Percentiles rank a stretch among this genome's conserved stretches.
These are phyloP conservation scores for Melanchra persicariae DNA, from an alignment of 2,888 invertebrate species.

Conservation along the genomic window DNA sequence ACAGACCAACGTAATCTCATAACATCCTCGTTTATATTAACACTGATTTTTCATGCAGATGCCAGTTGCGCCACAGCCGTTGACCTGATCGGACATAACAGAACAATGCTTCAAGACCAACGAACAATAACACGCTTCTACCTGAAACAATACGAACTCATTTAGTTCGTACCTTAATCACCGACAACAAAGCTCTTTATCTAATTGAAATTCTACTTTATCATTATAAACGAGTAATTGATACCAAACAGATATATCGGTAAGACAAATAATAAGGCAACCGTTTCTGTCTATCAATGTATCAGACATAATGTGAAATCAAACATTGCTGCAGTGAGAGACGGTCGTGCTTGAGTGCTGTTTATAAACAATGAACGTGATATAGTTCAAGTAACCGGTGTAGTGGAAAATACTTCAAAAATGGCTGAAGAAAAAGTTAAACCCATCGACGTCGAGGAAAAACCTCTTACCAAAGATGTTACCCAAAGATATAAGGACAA, in stretches of 20 bases:
- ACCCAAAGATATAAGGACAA: conserved; percentile 76
- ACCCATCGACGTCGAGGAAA: conserved; percentile 79
- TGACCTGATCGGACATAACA: conserved; percentile 43
- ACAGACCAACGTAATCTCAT: conserved; percentile 34
- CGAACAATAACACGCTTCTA: conserved; percentile 14
- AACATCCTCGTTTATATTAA: conserved; percentile 63
- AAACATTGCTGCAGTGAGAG: conserved; percentile 75
- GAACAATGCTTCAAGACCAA: conserved; percentile 29
- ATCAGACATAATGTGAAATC: conserved; percentile 78
- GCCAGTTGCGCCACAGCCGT: conserved; percentile 57
- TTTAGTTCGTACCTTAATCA: conserved; percentile 41
- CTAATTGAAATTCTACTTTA: conserved; percentile 74
- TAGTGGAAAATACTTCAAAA: conserved; percentile 58
- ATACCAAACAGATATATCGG: conserved; percentile 87
- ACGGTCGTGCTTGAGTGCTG: conserved; percentile 70
- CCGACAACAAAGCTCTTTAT: conserved; percentile 69
- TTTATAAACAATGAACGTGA: conserved; percentile 77
- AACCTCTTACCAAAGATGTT: conserved; percentile 79
- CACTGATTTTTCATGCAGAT: conserved; percentile 61
- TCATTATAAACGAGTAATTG: conserved; percentile 84
- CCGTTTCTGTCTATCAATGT: conserved; percentile 74
- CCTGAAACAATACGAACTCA: conserved; percentile 22
- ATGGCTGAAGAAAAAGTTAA: conserved; percentile 82
- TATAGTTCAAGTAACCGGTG: conserved; percentile 60
- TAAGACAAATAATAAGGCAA: conserved; percentile 81